Evolutionary conservation across 2,113 vertebrate genomes (phyloP), one percentile per base, ranked within the genome.

Genomic region (Haemorhous mexicanus): DNA sequence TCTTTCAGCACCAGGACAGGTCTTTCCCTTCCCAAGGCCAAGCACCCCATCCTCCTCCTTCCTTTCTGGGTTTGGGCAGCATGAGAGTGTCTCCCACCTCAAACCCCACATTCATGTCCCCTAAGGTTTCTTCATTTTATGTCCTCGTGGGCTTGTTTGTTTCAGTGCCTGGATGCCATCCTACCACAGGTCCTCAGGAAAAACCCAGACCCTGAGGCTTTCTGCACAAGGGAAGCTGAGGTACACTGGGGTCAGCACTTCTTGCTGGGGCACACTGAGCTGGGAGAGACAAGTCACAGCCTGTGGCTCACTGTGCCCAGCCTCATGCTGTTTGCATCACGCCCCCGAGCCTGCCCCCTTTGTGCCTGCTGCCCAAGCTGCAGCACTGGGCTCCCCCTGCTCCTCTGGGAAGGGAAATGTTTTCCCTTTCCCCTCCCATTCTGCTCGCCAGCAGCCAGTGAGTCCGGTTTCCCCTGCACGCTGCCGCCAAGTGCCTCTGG

Each of bases 401-500:
- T 95, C 83, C 58, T 74, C 61, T 16, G 50, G 72, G 79, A 92
- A 76, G 83, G 87, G 79, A 94, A 96, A 95, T 77, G 88, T 90
- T 95, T 96, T 90, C 63, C 68, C 75, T 81, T 80, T 95, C 76
- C 74, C 87, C 89, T 96, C 93, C 93, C 33, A 13, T 55, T 53
- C 72, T 66, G 58, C 81, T 81, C 4, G 13, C 89, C 93, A 93
- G 89, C 23, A 67, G 61, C 3, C 23, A 75, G 1, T 78, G 82
- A 94, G 73, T 88, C 89, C 8, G 12, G 76, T 92, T 97, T 96
- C 95, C 93, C 94, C 87, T 3, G 6, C 0, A 0, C 0, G 4
- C 87, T 86, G 85, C 93, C 9, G 96, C 96, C 96, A 97, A 95
- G 88, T 1, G 78, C 84, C 87, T 91, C 93, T 89, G 95, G 90